phyloP scores from a whole-genome alignment of 1,140 invertebrate species.

The Drosophila obscura region DNA sequence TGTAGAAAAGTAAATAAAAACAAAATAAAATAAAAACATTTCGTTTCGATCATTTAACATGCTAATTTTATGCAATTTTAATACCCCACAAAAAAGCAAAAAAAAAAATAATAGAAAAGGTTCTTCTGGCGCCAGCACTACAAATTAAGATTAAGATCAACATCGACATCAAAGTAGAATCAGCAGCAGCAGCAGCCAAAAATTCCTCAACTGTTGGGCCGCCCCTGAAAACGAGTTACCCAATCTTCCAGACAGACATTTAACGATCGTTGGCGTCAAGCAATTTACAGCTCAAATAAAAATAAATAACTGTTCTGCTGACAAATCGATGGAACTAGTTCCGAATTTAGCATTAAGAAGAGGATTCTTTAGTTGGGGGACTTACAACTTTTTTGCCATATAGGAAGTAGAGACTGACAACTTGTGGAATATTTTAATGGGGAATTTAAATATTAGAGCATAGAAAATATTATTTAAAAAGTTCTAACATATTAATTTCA shows the following conservation, averaged over 20 bases:
- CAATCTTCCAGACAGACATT: slow-evolving; percentile 46
- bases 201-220: slow-evolving; percentile 43
- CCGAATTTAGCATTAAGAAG: slow-evolving; percentile 1
- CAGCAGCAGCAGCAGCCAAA: slow-evolving; percentile 34
- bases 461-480: background rate
- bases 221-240: slow-evolving; percentile 49
- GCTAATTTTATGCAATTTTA: slow-evolving; percentile 62
- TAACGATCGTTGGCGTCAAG: slow-evolving; percentile 73
- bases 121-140: slow-evolving; percentile 71
- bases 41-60: slow-evolving; percentile 55
- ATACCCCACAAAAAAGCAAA: slow-evolving; percentile 2
- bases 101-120: slow-evolving; percentile 35
- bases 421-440: no score
- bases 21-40: slow-evolving; percentile 52
- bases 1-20: slow-evolving; percentile 45
- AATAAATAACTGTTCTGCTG: slow-evolving; percentile 64
- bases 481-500: background rate
- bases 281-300: slow-evolving; percentile 76
- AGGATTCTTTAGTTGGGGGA: background rate
- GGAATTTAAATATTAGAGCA: no score
- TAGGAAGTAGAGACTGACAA: background rate
- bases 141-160: slow-evolving; percentile 80
- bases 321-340: slow-evolving; percentile 66
- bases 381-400: background rate
- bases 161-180: slow-evolving; percentile 67